Evolutionary conservation across 2,888 invertebrate genomes (phyloP).

Genomic region (Eupithecia exiguata): DNA sequence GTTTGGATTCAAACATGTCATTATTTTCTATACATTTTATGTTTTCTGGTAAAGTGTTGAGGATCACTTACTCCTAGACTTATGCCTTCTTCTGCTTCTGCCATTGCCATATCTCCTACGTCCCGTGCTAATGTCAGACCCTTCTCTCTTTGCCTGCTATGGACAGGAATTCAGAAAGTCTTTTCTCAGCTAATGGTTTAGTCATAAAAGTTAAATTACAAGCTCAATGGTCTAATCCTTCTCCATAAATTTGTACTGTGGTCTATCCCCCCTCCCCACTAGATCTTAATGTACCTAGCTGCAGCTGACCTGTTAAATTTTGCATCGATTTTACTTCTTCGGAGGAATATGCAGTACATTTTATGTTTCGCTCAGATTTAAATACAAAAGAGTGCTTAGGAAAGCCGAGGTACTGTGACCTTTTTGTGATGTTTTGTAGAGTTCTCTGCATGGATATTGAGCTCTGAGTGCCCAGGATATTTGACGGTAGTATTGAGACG

Average conservation of each 20-base stretch:
- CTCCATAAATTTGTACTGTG: conserved; percentile 10
- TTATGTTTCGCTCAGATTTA: conserved; percentile 21
- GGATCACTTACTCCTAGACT: too few species aligned
- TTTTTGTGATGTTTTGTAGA: background rate
- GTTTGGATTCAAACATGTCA: too few species aligned
- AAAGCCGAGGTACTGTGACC: background rate
- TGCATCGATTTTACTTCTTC: conserved; percentile 46
- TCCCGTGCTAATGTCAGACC: too few species aligned
- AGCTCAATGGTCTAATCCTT: background rate
- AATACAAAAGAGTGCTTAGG: conserved; percentile 4
- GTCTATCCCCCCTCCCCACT: conserved; percentile 13
- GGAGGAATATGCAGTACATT: conserved; percentile 30
- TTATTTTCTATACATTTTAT: too few species aligned
- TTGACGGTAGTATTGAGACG: too few species aligned
- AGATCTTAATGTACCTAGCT: conserved; percentile 39
- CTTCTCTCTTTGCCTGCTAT: too few species aligned
- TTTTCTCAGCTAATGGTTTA: too few species aligned
- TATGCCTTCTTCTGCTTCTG: too few species aligned
- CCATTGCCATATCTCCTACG: too few species aligned
- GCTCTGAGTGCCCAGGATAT: background rate
- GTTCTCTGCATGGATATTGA: background rate
- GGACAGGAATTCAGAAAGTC: too few species aligned
- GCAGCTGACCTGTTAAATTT: conserved; percentile 48
- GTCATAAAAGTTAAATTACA: background rate
- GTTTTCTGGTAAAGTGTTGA: too few species aligned